These are phyloP conservation scores for Psilopsiagon aymara DNA, from an alignment of 2,113 vertebrate genomes.

Conservation along the genomic window DNA sequence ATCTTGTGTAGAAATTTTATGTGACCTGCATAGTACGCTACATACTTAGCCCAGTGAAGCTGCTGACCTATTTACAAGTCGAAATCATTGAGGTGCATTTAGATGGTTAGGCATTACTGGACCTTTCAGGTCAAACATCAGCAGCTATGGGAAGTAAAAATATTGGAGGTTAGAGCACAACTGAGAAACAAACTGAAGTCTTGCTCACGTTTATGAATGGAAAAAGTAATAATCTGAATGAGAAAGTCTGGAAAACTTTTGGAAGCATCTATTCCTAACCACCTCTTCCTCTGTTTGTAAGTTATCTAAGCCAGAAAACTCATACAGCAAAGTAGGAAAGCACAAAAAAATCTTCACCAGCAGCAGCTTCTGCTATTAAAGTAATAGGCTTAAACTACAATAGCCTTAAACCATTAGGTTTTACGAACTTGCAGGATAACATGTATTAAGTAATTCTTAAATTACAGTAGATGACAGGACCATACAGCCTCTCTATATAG, in stretches of 20 bases:
- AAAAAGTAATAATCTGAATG: not conserved
- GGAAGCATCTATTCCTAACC: not conserved
- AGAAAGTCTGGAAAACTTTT: not conserved
- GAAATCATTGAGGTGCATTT: not conserved
- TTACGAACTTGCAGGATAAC: not conserved
- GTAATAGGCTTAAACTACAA: not conserved
- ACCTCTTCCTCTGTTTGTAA: not conserved
- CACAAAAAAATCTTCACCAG: not conserved
- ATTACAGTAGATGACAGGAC: not conserved
- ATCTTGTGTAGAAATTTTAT: accelerated
- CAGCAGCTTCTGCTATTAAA: not conserved
- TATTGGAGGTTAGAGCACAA: not conserved
- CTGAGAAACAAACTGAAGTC: not conserved
- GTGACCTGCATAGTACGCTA: not conserved
- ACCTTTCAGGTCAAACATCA: not conserved
- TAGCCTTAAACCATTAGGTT: not conserved
- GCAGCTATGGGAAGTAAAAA: not conserved
- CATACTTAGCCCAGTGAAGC: not conserved
- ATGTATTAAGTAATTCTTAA: not conserved
- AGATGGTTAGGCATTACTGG: not conserved
- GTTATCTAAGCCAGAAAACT: not conserved
- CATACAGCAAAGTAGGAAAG: not conserved
- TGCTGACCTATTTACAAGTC: not conserved
- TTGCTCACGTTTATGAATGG: not conserved
- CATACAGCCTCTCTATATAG: not conserved